These are phyloP conservation scores for Clamator glandarius DNA, from an alignment of 2,797 vertebrate genomes.

Conservation along the genomic window DNA sequence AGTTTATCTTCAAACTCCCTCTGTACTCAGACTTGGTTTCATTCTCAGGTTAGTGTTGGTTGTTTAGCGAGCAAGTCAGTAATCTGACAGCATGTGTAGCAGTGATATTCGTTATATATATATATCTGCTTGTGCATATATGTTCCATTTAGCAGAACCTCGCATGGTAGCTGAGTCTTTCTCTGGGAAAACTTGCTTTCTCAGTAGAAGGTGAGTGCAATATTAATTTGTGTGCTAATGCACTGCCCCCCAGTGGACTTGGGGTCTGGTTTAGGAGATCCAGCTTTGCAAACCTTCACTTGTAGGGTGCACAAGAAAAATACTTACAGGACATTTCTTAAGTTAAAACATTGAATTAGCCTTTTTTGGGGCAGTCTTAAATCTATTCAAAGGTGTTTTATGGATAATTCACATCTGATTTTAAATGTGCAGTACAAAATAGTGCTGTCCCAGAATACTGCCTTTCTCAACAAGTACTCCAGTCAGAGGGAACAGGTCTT, in stretches of 20 bases:
- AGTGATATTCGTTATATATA: not conserved
- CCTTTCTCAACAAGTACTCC: not conserved
- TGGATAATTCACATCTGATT: not conserved
- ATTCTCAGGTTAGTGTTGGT: not conserved
- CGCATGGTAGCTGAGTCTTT: not conserved
- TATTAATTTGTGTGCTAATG: conserved; percentile 1
- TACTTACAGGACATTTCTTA: not conserved
- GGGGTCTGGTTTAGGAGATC: not conserved
- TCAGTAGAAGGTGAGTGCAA: not conserved
- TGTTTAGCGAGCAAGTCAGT: not conserved
- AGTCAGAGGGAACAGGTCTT: not conserved
- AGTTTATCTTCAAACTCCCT: conserved; percentile 51
- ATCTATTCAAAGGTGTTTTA: not conserved
- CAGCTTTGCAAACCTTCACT: not conserved
- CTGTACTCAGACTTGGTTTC: conserved; percentile 15
- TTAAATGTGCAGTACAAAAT: not conserved
- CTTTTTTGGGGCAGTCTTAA: not conserved
- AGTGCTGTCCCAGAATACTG: not conserved
- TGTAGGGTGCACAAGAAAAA: not conserved
- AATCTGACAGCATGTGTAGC: not conserved
- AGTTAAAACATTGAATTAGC: not conserved
- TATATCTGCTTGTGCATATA: not conserved
- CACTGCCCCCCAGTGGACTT: conserved; percentile 37
- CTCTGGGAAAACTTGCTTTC: not conserved
- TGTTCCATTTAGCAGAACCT: conserved; percentile 9